These are phyloP conservation scores for Hippoglossus stenolepis DNA, from an alignment of 2,113 vertebrate genomes.

Conservation along the genomic window DNA sequence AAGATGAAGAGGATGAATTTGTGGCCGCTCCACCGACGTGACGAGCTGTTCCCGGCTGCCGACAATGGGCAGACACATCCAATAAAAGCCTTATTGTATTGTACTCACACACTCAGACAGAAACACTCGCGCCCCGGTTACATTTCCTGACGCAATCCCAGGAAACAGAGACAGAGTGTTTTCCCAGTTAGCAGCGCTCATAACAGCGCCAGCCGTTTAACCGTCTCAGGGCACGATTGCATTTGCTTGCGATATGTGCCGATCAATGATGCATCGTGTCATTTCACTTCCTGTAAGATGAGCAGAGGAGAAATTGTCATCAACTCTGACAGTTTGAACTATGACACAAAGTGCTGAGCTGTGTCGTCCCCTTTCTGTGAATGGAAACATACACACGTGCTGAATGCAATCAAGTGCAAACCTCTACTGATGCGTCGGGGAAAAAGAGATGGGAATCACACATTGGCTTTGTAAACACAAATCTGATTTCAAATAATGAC, in stretches of 20 bases:
- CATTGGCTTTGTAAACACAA: neutral
- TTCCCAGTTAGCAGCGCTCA: slow-evolving; percentile 55
- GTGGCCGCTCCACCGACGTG: slow-evolving; percentile 8
- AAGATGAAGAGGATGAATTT: slow-evolving; percentile 17
- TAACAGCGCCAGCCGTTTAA: slow-evolving; percentile 61
- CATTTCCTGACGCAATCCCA: slow-evolving; percentile 73
- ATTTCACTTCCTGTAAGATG: slow-evolving; percentile 65
- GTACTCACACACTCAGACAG: slow-evolving; percentile 21
- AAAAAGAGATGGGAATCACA: neutral
- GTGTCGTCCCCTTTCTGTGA: slow-evolving; percentile 8
- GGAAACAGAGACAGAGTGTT: slow-evolving; percentile 65
- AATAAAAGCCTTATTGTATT: slow-evolving; percentile 50
- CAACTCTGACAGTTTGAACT: slow-evolving; percentile 61
- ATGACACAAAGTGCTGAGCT: slow-evolving; percentile 33
- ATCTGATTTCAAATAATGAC: neutral
- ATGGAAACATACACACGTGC: slow-evolving; percentile 12
- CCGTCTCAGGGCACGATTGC: slow-evolving; percentile 71
- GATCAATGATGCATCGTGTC: slow-evolving; percentile 78
- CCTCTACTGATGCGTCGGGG: too few relatives aligned
- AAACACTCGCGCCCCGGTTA: slow-evolving; percentile 42
- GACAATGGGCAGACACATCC: slow-evolving; percentile 25
- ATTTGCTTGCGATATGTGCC: slow-evolving; percentile 72
- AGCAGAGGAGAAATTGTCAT: slow-evolving; percentile 59
- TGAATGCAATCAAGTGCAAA: slow-evolving; percentile 11
- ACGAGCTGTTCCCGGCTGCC: slow-evolving; percentile 29